Evolutionary conservation across 2,797 vertebrate species (phyloP), one percentile per base, ranked within the genome.

Genomic region (Phataginus tetradactyla): DNA sequence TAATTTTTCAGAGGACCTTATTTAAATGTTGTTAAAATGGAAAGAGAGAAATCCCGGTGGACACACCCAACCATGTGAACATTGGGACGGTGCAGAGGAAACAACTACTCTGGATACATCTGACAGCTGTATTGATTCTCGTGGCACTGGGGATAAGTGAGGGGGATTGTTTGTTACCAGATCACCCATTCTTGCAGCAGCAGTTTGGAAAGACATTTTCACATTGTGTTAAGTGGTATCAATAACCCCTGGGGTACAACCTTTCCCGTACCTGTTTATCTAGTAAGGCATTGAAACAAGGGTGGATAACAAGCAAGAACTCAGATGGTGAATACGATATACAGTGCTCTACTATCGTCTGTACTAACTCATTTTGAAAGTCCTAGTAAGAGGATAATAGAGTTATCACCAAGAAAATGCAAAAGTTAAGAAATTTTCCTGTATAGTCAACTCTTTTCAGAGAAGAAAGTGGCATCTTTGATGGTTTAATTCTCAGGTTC

Each of bases 401-500:
- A 71, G 49, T 6, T 10, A 14, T 94, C 74, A 64, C 21, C 7
- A 32, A 89, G n/a, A 93, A 94, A 86, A 92, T 10, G 20, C 53
- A 72, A 93, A 90, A 59, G 23, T 80, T 86, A 71, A 86, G 45
- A 93, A 45, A 83, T 21, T 90, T 92, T 61, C 14, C n/a, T 71
- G 21, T 61, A 17, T 0, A 4, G 74, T 86, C 61, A 66, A 80
- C 12, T 27, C 6, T 89, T 79, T 66, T 21, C 11, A 80, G 66
- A 90, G 39, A 96, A 57, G 53, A 61, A 39, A 92, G 6, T 94
- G 51, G 53, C 23, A 83, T 71, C 11, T 83, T 74, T 72, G 55
- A 83, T 79, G 95, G 71, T 91, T 94, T 91, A 95, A 78, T 81
- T 81, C 83, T 83, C 68, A 92, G 49, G 75, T 94, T 66, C 25